These are phyloP conservation scores for Autographa pulchrina DNA, from an alignment of 2,888 invertebrate species.

Conservation along the genomic window DNA sequence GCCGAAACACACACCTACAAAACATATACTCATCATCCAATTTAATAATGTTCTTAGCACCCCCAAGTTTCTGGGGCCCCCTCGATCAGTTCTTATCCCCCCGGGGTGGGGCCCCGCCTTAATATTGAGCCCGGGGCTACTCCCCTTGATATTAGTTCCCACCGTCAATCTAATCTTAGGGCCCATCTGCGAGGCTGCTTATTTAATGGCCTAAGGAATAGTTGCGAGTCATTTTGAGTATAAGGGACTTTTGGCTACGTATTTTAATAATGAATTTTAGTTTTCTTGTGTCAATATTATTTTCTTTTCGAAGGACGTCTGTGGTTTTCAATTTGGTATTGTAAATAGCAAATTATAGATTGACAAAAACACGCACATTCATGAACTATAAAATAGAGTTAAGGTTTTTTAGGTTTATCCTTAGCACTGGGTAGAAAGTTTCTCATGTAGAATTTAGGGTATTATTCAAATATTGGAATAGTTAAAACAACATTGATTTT, in stretches of 20 bases:
- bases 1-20: constrained; percentile 46
- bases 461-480: no score
- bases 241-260: neutral
- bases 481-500: no score
- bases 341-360: neutral
- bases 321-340: neutral
- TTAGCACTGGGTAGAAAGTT: no score
- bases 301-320: neutral
- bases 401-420: no score
- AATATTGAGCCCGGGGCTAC: constrained; percentile 62
- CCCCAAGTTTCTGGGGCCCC: constrained; percentile 65
- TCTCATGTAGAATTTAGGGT: no score
- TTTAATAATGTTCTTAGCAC: constrained; percentile 68
- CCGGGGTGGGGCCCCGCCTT: constrained; percentile 64
- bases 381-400: no score
- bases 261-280: constrained; percentile 9
- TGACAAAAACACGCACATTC: no score
- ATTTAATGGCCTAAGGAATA: constrained; percentile 52
- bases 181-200: constrained; percentile 56
- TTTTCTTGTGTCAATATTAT: neutral
- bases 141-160: constrained; percentile 70
- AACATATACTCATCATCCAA: constrained; percentile 59
- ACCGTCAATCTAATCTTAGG: constrained; percentile 67
- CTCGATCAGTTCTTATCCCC: constrained; percentile 60
- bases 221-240: constrained; percentile 19